Evolutionary conservation across 2,113 vertebrate species (phyloP).

Genomic region (Podocnemis expansa): DNA sequence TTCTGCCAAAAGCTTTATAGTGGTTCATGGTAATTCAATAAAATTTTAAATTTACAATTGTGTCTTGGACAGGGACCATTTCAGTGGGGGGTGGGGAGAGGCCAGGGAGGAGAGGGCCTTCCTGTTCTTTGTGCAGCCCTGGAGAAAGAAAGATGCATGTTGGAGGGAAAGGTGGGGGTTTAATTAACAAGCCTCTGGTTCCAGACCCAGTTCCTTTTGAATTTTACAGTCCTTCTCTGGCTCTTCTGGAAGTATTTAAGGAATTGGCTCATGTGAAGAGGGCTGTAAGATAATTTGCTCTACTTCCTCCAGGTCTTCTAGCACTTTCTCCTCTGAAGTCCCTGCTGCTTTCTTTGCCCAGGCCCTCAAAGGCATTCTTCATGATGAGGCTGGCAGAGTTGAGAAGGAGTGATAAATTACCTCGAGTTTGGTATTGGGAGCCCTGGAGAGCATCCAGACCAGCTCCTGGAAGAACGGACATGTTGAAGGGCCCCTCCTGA

Average conservation of each 20-base stretch:
- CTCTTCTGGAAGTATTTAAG: background rate
- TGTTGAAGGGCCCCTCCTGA: background rate
- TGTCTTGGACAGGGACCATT: background rate
- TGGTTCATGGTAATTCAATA: background rate
- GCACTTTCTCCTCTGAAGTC: background rate
- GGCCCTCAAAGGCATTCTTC: background rate
- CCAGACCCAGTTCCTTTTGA: background rate
- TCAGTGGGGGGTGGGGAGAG: background rate
- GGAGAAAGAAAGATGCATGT: background rate
- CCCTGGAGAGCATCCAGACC: background rate
- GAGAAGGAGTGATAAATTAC: background rate
- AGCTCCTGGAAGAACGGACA: background rate
- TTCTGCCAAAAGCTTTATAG: background rate
- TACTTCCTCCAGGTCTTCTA: background rate
- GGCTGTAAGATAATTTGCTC: background rate
- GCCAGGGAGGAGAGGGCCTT: background rate
- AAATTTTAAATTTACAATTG: background rate
- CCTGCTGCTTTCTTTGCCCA: background rate
- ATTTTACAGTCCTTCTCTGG: background rate
- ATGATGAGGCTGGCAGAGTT: background rate
- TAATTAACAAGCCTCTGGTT: background rate
- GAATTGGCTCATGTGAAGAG: background rate
- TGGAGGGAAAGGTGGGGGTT: background rate
- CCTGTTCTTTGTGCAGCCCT: background rate
- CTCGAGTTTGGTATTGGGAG: background rate